phyloP scores from a whole-genome alignment of 2,888 invertebrate genomes.

The Ornithoptera priamus region DNA sequence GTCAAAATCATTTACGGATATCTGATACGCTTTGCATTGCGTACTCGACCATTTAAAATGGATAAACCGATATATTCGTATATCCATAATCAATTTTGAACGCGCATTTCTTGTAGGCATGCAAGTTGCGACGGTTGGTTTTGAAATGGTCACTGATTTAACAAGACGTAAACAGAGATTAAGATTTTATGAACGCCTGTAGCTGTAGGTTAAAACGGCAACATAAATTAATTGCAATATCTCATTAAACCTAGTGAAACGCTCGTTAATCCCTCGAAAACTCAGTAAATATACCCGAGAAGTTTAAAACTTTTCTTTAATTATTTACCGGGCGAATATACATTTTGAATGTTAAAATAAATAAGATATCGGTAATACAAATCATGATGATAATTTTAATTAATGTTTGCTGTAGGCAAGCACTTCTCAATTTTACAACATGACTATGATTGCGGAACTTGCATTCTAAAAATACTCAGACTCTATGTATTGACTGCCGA shows the following conservation, averaged over 20 bases:
- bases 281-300: background rate
- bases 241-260: conserved; percentile 6
- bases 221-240: conserved; percentile 26
- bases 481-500: too few species aligned
- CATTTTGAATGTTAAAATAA: background rate
- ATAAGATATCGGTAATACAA: background rate
- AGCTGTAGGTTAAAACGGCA: conserved; percentile 26
- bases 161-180: conserved; percentile 66
- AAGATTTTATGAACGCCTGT: conserved; percentile 45
- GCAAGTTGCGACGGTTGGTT: conserved; percentile 57
- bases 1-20: conserved; percentile 10
- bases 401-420: background rate
- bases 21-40: conserved; percentile 15
- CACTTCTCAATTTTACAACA: background rate
- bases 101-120: conserved; percentile 40
- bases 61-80: conserved; percentile 49
- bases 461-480: too few species aligned
- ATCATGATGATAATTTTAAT: background rate
- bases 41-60: conserved; percentile 46
- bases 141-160: conserved; percentile 69
- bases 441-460: too few species aligned
- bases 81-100: conserved; percentile 59
- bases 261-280: background rate
- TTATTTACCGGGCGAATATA: background rate
- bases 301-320: too few species aligned